Evolutionary conservation across 2,113 vertebrate genomes (phyloP).

Genomic region (Aphelocoma coerulescens): DNA sequence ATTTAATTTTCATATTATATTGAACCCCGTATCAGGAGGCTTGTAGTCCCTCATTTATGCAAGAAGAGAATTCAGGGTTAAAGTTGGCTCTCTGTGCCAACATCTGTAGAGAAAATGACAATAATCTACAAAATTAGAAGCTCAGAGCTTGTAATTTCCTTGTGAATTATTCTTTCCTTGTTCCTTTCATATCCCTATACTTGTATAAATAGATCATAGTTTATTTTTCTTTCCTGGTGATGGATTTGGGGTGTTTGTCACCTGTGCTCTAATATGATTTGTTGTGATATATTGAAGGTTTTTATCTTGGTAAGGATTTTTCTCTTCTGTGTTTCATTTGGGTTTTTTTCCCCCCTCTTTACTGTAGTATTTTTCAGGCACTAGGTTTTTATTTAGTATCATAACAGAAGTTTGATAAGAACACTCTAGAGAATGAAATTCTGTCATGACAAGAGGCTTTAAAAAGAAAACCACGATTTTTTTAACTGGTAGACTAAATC

Average conservation of each 20-base stretch:
- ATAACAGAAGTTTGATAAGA: background rate
- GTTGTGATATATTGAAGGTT: background rate
- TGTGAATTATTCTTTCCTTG: background rate
- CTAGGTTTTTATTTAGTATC: background rate
- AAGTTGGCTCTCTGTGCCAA: background rate
- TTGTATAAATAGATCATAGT: background rate
- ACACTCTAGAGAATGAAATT: conserved; percentile 4
- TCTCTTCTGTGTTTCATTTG: background rate
- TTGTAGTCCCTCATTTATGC: background rate
- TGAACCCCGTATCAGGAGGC: background rate
- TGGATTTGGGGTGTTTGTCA: background rate
- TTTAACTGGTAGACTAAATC: background rate
- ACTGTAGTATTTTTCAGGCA: background rate
- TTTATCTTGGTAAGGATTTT: background rate
- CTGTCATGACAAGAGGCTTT: background rate
- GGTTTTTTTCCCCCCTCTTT: background rate
- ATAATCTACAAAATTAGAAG: conserved; percentile 18
- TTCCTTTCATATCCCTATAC: background rate
- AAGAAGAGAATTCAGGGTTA: background rate
- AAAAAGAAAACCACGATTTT: background rate
- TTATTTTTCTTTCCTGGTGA: background rate
- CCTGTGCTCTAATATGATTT: background rate
- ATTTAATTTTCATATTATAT: background rate
- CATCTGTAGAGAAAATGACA: background rate
- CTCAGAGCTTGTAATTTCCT: conserved; percentile 1